Evolutionary conservation across 2,888 invertebrate genomes (phyloP), one percentile per base, ranked within the genome.

Genomic region (Meloe dianella): DNA sequence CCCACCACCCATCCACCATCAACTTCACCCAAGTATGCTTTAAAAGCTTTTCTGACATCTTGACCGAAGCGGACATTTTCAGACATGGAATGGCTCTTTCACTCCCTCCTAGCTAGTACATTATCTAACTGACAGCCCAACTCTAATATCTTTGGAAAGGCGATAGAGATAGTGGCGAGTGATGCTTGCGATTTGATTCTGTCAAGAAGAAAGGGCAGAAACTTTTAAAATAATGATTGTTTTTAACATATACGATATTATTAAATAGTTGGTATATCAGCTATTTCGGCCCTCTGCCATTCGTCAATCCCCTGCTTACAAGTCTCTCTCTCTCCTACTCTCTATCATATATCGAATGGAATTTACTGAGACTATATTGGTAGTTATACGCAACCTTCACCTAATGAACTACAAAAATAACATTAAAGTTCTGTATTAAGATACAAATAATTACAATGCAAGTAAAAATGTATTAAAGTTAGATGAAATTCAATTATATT

Each of bases 31-130:
- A 81, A 82, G 79, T 81, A 84, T 82, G 83, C 83, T 84, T 84
- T 85, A 84, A 85, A 85, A 85, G 84, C 84, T 83, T 84, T 83
- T 81, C 82, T 84, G 84, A 84, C 85, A 84, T 84, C 84, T 84
- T 84, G 84, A 84, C 84, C 85, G 82, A 83, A 81, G 80, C 84
- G 84, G 84, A 83, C 83, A 82, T 80, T 81, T 79, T 76, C 81
- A 81, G 83, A 85, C 84, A 85, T 78, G 84, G 78, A 85, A 85
- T 82, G 79, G 84, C 84, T 84, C 83, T 84, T 81, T 81, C 80
- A 77, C 75, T 73, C 74, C 67, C 70, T 67, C 71, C 73, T 69
- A 71, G 74, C 76, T 77, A 71, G 67, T 72, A 73, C 75, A 78
- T 74, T 75, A 71, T 68, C 68, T 76, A 77, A 77, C 76, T 78